phyloP scores from a whole-genome alignment of 2,113 vertebrate genomes.

The Theristicus caerulescens region DNA sequence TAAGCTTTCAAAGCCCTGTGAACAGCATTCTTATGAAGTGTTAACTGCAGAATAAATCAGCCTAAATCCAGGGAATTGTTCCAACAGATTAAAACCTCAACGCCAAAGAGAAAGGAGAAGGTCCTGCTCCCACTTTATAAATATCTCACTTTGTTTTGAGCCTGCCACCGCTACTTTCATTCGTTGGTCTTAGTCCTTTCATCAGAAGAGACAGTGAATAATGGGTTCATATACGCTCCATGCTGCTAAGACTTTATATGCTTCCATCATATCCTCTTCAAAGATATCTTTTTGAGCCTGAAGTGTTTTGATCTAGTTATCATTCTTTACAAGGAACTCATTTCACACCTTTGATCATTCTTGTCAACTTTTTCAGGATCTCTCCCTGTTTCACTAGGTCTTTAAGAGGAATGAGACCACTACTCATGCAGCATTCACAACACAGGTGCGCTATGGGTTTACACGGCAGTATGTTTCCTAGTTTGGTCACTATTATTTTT shows the following conservation, averaged over 20 bases:
- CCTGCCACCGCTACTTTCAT: not conserved
- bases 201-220: not conserved
- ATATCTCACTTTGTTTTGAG: not conserved
- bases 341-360: not conserved
- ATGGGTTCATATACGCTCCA: rapidly evolving
- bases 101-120: not conserved
- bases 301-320: not conserved
- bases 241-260: not conserved
- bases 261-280: not conserved
- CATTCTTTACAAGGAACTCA: not conserved
- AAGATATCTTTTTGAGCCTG: not conserved
- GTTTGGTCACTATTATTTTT: not conserved
- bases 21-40: not conserved
- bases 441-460: rapidly evolving
- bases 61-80: not conserved
- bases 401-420: rapidly evolving
- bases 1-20: slow-evolving; percentile 16
- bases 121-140: not conserved
- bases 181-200: not conserved
- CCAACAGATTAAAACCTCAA: not conserved
- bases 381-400: not conserved
- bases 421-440: not conserved
- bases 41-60: slow-evolving; percentile 42
- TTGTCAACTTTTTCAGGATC: not conserved
- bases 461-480: not conserved